Percentiles rank a stretch among this genome's conserved stretches.
Evolutionary conservation across 2,113 vertebrate species (phyloP).

Genomic region (Rhabdomys dilectus): DNA sequence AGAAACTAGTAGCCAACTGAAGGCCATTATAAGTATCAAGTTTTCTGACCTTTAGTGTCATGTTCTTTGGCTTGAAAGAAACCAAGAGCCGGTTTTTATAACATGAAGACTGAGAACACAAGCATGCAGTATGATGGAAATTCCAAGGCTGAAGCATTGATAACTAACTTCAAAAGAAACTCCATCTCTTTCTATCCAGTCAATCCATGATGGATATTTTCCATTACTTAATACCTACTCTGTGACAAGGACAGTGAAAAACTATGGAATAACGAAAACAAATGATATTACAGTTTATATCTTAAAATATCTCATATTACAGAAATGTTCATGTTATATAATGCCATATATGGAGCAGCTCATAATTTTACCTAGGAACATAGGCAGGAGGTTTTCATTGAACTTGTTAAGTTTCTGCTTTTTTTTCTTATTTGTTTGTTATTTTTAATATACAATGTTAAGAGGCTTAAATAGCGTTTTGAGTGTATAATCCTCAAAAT

Average conservation of each 20-base stretch:
- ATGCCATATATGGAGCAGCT: background rate
- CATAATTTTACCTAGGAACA: background rate
- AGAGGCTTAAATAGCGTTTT: background rate
- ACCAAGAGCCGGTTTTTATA: background rate
- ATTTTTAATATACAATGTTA: background rate
- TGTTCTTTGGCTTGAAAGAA: background rate
- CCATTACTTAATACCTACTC: background rate
- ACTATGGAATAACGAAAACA: background rate
- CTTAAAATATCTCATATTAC: background rate
- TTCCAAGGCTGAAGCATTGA: background rate
- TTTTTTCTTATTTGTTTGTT: background rate
- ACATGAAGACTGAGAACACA: background rate
- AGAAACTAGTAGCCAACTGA: background rate
- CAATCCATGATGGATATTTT: background rate
- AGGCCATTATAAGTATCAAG: background rate
- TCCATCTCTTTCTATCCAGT: background rate
- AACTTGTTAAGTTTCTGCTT: background rate
- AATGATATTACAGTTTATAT: background rate
- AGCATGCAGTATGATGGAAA: background rate
- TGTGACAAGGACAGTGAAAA: background rate
- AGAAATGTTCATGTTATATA: background rate
- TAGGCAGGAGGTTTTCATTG: background rate
- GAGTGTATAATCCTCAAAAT: background rate
- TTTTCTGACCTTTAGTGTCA: background rate
- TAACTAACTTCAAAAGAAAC: background rate